Percentiles rank a stretch among this genome's conserved stretches.
Evolutionary conservation across 1,140 invertebrate genomes (phyloP).

Genomic region (Aphelenchoides besseyi): DNA sequence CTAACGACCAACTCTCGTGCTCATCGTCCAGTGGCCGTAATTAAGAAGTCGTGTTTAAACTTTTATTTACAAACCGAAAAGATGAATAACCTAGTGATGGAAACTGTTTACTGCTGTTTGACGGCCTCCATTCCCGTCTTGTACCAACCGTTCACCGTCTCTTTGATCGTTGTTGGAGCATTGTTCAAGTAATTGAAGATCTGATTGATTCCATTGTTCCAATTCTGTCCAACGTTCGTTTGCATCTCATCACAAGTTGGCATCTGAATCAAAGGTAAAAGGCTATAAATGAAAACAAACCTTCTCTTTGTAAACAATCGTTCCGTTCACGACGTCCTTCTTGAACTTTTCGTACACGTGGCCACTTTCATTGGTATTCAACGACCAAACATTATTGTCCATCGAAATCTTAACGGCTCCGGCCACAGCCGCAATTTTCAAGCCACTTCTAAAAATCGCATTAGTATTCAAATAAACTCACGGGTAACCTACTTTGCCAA

Average conservation of each 20-base stretch:
- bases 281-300: neutral
- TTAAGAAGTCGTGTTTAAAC: no score
- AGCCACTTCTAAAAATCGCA: neutral
- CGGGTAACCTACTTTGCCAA: neutral
- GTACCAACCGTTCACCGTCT: slow-evolving; percentile 3
- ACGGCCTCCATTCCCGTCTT: neutral
- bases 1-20: no score
- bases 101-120: neutral
- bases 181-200: slow-evolving; percentile 10
- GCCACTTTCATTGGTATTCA: neutral
- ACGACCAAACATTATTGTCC: slow-evolving; percentile 21
- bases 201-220: slow-evolving; percentile 12
- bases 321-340: slow-evolving; percentile 17
- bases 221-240: neutral
- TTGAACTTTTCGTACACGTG: slow-evolving; percentile 20
- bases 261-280: neutral
- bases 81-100: neutral
- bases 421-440: slow-evolving; percentile 16
- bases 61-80: neutral
- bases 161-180: slow-evolving; percentile 8
- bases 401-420: slow-evolving; percentile 22
- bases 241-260: slow-evolving; percentile 15
- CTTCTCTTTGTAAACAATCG: slow-evolving; percentile 28
- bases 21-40: no score
- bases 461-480: neutral